A percentile compares a stretch with the other conserved stretches of the same genome.
Conservation (phyloP, 2,888 invertebrate species). For the Mechanitis mazaeus region DNA sequence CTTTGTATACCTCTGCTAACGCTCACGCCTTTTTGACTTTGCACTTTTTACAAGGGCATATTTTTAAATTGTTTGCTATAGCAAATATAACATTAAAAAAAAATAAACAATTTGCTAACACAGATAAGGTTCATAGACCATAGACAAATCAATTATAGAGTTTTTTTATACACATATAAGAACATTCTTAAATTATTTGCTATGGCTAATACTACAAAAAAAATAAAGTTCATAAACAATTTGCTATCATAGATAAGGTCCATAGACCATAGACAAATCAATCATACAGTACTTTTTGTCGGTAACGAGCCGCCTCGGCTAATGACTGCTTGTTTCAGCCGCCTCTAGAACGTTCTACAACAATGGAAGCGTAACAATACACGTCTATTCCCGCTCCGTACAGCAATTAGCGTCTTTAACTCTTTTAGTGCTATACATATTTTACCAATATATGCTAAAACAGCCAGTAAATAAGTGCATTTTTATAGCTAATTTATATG, state of each 20-base stretch:
- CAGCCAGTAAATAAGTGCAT: no score
- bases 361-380: constrained; percentile 45
- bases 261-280: constrained; percentile 56
- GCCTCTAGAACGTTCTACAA: constrained; percentile 42
- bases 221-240: constrained; percentile 36
- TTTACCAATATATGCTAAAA: no score
- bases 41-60: constrained; percentile 70
- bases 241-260: constrained; percentile 52
- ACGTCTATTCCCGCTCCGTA: constrained; percentile 52
- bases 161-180: constrained; percentile 27
- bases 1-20: constrained; percentile 69
- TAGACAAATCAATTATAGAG: constrained; percentile 62
- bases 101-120: constrained; percentile 51
- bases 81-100: constrained; percentile 9
- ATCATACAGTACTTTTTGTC: constrained; percentile 59
- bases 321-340: constrained; percentile 43
- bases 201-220: constrained; percentile 9
- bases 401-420: constrained; percentile 59
- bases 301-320: constrained; percentile 49
- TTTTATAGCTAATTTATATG: no score
- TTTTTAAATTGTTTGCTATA: constrained; percentile 40
- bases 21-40: constrained; percentile 74
- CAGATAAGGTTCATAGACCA: constrained; percentile 46
- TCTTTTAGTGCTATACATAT: constrained; percentile 6
- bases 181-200: constrained; percentile 42